These are phyloP conservation scores for Cephus sareptanus DNA, from an alignment of 2,888 invertebrate species.

Conservation along the genomic window DNA sequence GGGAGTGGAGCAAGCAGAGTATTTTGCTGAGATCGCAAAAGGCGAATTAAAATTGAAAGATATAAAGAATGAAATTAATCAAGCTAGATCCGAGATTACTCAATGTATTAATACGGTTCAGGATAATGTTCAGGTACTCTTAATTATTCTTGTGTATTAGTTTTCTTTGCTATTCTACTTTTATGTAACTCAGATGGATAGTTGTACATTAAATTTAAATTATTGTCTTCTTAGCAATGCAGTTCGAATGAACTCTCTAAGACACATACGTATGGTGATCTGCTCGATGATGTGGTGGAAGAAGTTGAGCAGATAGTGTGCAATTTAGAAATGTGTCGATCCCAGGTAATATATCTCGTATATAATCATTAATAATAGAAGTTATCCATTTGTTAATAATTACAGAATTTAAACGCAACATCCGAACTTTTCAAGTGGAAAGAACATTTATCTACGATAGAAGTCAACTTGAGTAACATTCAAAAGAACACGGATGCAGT, in stretches of 20 bases:
- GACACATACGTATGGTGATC: constrained; percentile 40
- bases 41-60: constrained; percentile 51
- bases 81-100: constrained; percentile 41
- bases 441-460: constrained; percentile 40
- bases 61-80: constrained; percentile 58
- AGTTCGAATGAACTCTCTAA: constrained; percentile 18
- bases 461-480: constrained; percentile 46
- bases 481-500: constrained; percentile 48
- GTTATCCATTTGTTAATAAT: constrained; percentile 13
- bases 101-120: constrained; percentile 34
- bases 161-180: neutral
- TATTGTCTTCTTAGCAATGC: neutral
- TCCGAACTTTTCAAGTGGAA: constrained; percentile 41
- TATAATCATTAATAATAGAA: neutral
- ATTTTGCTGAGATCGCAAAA: constrained; percentile 46
- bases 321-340: constrained; percentile 43
- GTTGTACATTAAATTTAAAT: constrained; percentile 10
- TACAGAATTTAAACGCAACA: constrained; percentile 35
- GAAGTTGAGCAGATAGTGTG: constrained; percentile 52
- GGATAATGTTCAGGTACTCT: constrained; percentile 36
- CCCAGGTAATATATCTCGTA: constrained; percentile 37
- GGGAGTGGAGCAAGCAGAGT: constrained; percentile 28
- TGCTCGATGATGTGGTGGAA: constrained; percentile 46
- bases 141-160: neutral
- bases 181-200: neutral